Base-by-base conservation (phyloP, 1,140 invertebrate genomes). In the Diorhabda carinulata region DNA sequence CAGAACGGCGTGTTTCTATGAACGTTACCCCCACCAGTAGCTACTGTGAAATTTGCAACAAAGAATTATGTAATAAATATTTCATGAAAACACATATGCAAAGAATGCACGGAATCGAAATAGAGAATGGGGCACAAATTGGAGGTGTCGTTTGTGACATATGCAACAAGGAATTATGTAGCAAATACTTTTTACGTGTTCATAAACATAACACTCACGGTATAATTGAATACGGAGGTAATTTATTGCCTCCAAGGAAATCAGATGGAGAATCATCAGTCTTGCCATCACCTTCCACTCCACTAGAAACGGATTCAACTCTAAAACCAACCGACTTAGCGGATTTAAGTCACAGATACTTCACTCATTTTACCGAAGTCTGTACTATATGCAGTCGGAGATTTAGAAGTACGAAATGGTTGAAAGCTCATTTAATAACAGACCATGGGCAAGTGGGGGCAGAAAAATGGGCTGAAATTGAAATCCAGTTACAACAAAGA, bases 11-110 rank as follows among this genome's bases (percentile, higher is more conserved):
- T 44, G 68, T 77, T 41, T 78, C 78, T 6, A 75, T 78, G 67
- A 79, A 75, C 61, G 56, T 89, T 60, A 87, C 89, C 8, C 90
- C 86, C 0, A 90, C 89, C 0, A 92, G 90, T 60, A 96, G 96
- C 77, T 98, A 96, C 78, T 99, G 98, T 82, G 96, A 98, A 80
- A 97, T 99, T 69, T 99, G 98, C 83, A 98, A 99, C 83, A 99
- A 99, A 84, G 97, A 99, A 82, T 82, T 98, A 45, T 99, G 98
- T 83, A 99, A 99, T 84, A 99, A 99, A 82, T 99, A 99, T 79
- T 99, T 99, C 80, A 96, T 99, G 91, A 96, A 98, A 80, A 99
- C 97, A 0, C 98, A 99, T 83, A 99, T 99, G 95, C 91, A 98
- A 75, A 92, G 98, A 80, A 98, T 99, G 93, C 98, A 99, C 81